Evolutionary conservation across 1,140 invertebrate genomes (phyloP).

Genomic region (Apis dorsata): DNA sequence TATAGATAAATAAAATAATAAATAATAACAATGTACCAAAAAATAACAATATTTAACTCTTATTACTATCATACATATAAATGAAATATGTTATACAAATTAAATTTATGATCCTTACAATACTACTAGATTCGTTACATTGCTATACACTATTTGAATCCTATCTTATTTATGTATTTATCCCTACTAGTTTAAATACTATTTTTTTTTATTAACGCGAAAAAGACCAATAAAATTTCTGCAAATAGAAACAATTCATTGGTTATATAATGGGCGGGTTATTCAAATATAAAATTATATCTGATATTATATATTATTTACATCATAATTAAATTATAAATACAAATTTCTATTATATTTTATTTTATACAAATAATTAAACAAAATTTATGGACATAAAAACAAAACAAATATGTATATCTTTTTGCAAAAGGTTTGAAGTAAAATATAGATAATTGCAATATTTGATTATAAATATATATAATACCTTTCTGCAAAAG

Average conservation of each 20-base stretch:
- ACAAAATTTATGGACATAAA: neutral
- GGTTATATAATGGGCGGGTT: conserved; percentile 35
- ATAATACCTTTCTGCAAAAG: conserved; percentile 86
- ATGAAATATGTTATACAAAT: conserved; percentile 34
- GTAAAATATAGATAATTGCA: conserved; percentile 87
- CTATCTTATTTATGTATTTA: conserved; percentile 70
- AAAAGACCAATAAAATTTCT: conserved; percentile 16
- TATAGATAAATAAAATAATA: conserved; percentile 57
- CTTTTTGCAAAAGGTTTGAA: conserved; percentile 86
- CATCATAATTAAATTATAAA: neutral
- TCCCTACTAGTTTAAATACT: conserved; percentile 55
- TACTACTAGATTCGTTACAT: conserved; percentile 67
- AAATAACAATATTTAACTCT: conserved; percentile 34
- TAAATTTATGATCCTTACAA: conserved; percentile 43
- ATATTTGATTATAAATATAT: conserved; percentile 76
- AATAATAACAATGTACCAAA: conserved; percentile 53
- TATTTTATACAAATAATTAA: too few species aligned
- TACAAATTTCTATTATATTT: neutral
- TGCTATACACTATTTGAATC: conserved; percentile 64
- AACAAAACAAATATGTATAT: conserved; percentile 77
- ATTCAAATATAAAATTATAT: conserved; percentile 25
- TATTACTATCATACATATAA: conserved; percentile 29
- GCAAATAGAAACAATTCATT: neutral
- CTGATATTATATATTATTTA: neutral
- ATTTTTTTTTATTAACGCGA: conserved; percentile 9